phyloP scores from a whole-genome alignment of 2,113 vertebrate species.

The Monopterus albus region DNA sequence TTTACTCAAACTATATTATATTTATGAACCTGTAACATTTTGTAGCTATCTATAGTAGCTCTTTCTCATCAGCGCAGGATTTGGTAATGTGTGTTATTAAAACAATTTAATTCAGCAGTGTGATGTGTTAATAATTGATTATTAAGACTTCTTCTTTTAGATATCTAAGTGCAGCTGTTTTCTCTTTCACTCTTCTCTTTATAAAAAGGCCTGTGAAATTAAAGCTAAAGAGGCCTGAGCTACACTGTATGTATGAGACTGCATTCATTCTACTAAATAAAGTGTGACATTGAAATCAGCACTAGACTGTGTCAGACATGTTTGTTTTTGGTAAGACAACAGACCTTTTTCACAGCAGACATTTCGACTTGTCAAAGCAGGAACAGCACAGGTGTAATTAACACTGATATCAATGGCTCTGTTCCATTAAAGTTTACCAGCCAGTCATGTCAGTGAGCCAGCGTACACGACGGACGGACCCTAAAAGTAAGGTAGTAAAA shows the following conservation, averaged over 20 bases:
- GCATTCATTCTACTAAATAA: conserved; percentile 78
- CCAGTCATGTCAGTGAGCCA: too few relatives aligned
- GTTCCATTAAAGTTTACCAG: neutral
- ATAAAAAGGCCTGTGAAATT: conserved; percentile 53
- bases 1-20: conserved; percentile 80
- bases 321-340: neutral
- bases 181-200: conserved; percentile 53
- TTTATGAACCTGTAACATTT: conserved; percentile 81
- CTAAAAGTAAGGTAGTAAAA: too few relatives aligned
- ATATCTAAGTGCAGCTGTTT: conserved; percentile 67
- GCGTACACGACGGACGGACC: too few relatives aligned
- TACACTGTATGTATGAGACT: conserved; percentile 74
- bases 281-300: conserved; percentile 73
- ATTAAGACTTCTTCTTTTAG: conserved; percentile 34
- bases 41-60: conserved; percentile 79
- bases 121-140: conserved; percentile 60
- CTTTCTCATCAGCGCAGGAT: conserved; percentile 65
- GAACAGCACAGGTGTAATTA: neutral
- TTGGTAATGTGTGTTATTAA: conserved; percentile 52
- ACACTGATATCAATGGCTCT: neutral
- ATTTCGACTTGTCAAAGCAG: neutral
- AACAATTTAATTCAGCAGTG: conserved; percentile 58
- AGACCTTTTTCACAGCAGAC: neutral
- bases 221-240: conserved; percentile 46
- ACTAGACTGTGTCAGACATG: neutral